Base-by-base conservation (phyloP, 2,888 invertebrate genomes). In the Ophion slaviceki region DNA sequence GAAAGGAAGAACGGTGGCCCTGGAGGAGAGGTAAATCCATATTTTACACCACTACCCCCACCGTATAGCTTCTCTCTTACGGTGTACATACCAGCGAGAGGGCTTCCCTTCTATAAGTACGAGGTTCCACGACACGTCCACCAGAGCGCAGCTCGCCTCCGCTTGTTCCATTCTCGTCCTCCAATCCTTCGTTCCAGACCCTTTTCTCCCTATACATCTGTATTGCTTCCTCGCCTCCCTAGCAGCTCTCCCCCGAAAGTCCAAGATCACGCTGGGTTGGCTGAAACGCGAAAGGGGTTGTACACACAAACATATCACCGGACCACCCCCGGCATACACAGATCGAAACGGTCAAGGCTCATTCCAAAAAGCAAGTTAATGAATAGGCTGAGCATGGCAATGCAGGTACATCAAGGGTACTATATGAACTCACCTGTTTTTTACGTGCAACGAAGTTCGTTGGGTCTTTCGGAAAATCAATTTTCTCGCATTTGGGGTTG, bases 21-120 rank as follows among this genome's bases (percentile, higher is more conserved):
- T 88, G 90, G 91, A 92, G 92, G 93, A 92, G 93, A 92, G 92
- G 93, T 93, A 93, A 93, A 93, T 93, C 93, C 93, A 93, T 93
- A 93, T 93, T 93, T 93, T 93, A 93, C 92, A 92, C 92, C 91
- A 91, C 91, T 90, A 91, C 91, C 89, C 88, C 90, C 88, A 86
- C 88, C 82, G 71, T 87, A 78, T 83, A 57, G 64, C 57, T 64
- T 61, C 57, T 59, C 68, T 71, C 67, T 72, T 20, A 47, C 72
- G 66, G 28, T 72, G 28, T 82, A 80, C 78, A 40, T 40, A 40
- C 40, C 62, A 20, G 64, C 59, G 45, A 79, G 32, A 32, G 57
- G 28, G 47, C 47, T 61, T 57, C 53, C 59, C 61, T 74, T 78
- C 57, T 59, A 80, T 77, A 72, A 80, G 72, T 77, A 80, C 77